Base-by-base conservation (phyloP, 2,888 invertebrate species). In the Nomada goodeniana region DNA sequence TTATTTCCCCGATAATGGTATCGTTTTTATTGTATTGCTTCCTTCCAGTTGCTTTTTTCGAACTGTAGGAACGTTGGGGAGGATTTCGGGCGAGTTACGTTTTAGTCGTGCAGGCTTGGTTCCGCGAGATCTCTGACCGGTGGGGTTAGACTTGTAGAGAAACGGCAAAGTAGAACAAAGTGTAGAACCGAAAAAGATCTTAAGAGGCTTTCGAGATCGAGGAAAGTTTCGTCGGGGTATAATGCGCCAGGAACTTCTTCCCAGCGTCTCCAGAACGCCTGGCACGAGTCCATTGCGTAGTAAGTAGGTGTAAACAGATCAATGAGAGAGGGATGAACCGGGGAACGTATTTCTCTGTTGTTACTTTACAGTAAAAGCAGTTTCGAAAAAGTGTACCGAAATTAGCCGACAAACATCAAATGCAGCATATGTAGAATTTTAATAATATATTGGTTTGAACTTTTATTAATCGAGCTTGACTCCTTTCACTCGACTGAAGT, bases 171-270 rank as follows among this genome's bases (percentile, higher is more conserved):
- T 72, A 55, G 80, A 72, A 80, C 80, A 78, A 80, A 80, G 80
- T 68, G 80, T 59, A 80, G 63, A 72, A 64, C 71, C 61, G 63
- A 72, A 68, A 72, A 80, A 68, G 78, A 72, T 72, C 78, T 80
- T 78, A 78, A 80, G 80, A 80, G 80, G 80, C 78, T 80, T 78
- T 71, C 57, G 44, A 59, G 78, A 80, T 80, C 80, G 52, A 55
- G 52, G 52, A 59, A 78, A 78, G 57, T 80, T 80, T 64, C 78
- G 4, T 29, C 52, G 50, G 52, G 26, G 29, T 63, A 57, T 78
- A 80, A 67, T 36, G 50, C 57, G 20, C 23, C 73, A 2, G 57
- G 44, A 68, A 69, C 55, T 77, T 57, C 47, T 42, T 18, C 2
- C 67, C 2, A n/a, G 7, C 53, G 36, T 42, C 26, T 20, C 42